Evolutionary conservation across 2,113 vertebrate genomes (phyloP).

Genomic region (Festucalex cinctus): DNA sequence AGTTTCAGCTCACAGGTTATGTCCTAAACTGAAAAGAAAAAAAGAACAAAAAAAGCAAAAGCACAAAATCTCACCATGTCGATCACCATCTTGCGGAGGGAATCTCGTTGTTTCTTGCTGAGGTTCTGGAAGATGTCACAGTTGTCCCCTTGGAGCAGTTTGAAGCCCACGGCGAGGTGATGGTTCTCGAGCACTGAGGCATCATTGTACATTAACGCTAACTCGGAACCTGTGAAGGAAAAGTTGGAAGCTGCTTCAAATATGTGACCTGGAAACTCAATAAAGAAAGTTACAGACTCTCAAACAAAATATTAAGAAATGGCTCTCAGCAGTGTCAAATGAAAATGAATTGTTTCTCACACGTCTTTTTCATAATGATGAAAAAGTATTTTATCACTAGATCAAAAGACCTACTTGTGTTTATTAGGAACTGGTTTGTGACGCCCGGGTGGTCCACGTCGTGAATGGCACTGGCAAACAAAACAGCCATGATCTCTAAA

Average conservation of each 20-base stretch:
- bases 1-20: too few species aligned
- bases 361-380: too few species aligned
- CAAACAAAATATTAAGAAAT: neutral
- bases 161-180: constrained; percentile 90
- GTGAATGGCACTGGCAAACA: constrained; percentile 90
- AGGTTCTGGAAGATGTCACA: constrained; percentile 92
- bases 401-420: constrained; percentile 79
- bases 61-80: constrained; percentile 78
- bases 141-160: constrained; percentile 87
- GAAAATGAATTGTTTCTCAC: neutral
- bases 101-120: constrained; percentile 82
- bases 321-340: neutral
- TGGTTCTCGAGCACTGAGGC: constrained; percentile 90
- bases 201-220: constrained; percentile 91
- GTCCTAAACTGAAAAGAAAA: neutral
- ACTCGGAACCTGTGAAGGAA: constrained; percentile 79
- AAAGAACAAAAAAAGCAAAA: neutral
- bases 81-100: constrained; percentile 86
- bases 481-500: constrained; percentile 86
- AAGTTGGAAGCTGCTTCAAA: constrained; percentile 1
- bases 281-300: neutral
- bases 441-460: constrained; percentile 91
- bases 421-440: constrained; percentile 93
- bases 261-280: neutral
- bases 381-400: neutral